phyloP scores from a whole-genome alignment of 2,797 vertebrate species.

The Nasua narica region DNA sequence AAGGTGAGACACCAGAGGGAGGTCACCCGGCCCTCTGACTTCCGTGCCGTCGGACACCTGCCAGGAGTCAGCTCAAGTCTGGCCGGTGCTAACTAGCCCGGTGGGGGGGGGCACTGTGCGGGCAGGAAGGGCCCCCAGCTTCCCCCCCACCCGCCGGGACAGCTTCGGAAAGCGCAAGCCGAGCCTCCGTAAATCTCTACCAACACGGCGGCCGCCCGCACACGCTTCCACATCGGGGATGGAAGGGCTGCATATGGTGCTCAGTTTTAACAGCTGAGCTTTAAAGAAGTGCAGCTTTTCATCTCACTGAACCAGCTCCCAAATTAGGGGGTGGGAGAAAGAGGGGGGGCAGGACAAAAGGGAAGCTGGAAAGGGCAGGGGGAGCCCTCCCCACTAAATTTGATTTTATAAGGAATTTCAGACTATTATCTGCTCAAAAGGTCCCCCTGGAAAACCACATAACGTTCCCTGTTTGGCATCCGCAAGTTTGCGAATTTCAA shows the following conservation, averaged over 20 bases:
- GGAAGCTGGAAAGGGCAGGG: background rate
- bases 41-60: slow-evolving; percentile 62
- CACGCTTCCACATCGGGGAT: slow-evolving; percentile 80
- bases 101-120: slow-evolving; percentile 70
- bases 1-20: slow-evolving; percentile 39
- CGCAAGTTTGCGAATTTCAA: slow-evolving; percentile 52
- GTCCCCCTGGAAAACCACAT: slow-evolving; percentile 72
- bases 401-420: slow-evolving; percentile 73
- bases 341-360: background rate
- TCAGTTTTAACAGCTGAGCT: slow-evolving; percentile 84
- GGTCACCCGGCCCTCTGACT: slow-evolving; percentile 67
- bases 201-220: slow-evolving; percentile 84
- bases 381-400: slow-evolving; percentile 43
- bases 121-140: slow-evolving; percentile 78
- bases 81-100: slow-evolving; percentile 78
- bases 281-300: slow-evolving; percentile 83
- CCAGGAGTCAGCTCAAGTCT: slow-evolving; percentile 73
- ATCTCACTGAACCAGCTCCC: slow-evolving; percentile 81
- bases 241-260: slow-evolving; percentile 86
- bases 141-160: slow-evolving; percentile 77
- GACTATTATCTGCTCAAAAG: slow-evolving; percentile 47
- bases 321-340: slow-evolving; percentile 65
- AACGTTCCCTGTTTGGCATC: slow-evolving; percentile 23
- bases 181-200: slow-evolving; percentile 83
- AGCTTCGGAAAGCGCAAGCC: slow-evolving; percentile 82